Evolutionary conservation across 2,888 invertebrate species (phyloP).

Genomic region (Netelia fuscicornis): DNA sequence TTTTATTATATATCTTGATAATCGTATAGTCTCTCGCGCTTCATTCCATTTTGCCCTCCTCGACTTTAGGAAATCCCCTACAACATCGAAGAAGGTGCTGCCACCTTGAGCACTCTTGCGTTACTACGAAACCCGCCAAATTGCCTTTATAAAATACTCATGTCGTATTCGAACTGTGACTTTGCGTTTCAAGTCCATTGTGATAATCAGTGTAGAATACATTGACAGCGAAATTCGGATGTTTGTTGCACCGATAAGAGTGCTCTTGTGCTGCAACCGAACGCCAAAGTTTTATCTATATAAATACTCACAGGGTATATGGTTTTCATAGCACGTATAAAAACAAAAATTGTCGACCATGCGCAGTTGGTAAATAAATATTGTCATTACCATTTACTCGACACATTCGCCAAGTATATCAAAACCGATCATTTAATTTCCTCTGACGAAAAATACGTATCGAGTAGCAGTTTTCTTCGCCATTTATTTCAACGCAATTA

Average conservation of each 20-base stretch:
- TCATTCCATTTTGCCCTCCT: too few species aligned
- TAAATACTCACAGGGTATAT: background rate
- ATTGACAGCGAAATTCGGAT: background rate
- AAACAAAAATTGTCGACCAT: background rate
- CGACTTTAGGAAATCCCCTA: too few species aligned
- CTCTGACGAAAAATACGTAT: too few species aligned
- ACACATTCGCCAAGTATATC: background rate
- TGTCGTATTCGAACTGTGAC: background rate
- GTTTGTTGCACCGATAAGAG: background rate
- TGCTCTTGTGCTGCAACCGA: background rate
- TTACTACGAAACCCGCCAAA: background rate
- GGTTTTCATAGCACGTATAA: background rate
- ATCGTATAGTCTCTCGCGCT: too few species aligned
- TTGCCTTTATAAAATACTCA: background rate
- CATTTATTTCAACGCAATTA: background rate
- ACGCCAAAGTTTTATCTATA: background rate
- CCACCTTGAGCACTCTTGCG: background rate
- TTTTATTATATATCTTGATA: too few species aligned
- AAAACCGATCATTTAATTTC: background rate
- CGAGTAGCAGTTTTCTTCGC: too few species aligned
- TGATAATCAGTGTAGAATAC: background rate
- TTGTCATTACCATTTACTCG: background rate
- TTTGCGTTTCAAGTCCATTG: background rate
- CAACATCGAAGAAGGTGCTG: slow-evolving; percentile 21
- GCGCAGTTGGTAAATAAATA: background rate